Percentiles rank a stretch among this genome's conserved stretches.
phyloP scores from a whole-genome alignment of 35 echinoderm and acorn worm genomes.

The Anneissia japonica region DNA sequence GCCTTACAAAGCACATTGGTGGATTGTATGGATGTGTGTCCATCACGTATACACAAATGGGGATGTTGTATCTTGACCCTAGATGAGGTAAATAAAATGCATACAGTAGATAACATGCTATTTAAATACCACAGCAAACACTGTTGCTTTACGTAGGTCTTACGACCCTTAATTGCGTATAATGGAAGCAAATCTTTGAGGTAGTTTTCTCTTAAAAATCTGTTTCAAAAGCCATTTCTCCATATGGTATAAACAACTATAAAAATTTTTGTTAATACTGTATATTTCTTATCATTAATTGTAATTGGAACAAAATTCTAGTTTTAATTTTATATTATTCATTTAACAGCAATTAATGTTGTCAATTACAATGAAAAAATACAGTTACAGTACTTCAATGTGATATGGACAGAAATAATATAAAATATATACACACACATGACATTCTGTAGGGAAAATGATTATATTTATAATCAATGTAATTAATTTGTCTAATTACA shows the following conservation, averaged over 20 bases:
- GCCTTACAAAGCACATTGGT: slow-evolving; percentile 79
- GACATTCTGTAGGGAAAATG: no score
- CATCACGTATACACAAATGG: slow-evolving; percentile 86
- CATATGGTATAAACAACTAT: background rate
- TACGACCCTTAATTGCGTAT: background rate
- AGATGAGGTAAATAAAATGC: background rate
- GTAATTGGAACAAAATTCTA: no score
- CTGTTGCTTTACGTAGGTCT: background rate
- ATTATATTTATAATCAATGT: no score
- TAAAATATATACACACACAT: no score
- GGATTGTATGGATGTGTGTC: slow-evolving; percentile 92
- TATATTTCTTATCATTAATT: no score
- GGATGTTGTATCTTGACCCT: slow-evolving; percentile 84
- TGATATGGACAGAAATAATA: no score
- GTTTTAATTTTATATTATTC: no score
- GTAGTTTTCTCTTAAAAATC: background rate
- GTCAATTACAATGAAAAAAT: no score
- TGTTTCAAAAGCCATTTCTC: background rate
- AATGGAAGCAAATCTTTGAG: background rate
- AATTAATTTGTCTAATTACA: no score
- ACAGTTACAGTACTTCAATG: no score
- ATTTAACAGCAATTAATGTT: no score
- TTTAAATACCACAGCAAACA: background rate
- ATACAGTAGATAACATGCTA: background rate
- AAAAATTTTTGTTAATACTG: no score